Percentiles rank a stretch among this genome's conserved stretches.
phyloP scores from a whole-genome alignment of 2,888 invertebrate species.

The Branchipolynoe longqiensis region DNA sequence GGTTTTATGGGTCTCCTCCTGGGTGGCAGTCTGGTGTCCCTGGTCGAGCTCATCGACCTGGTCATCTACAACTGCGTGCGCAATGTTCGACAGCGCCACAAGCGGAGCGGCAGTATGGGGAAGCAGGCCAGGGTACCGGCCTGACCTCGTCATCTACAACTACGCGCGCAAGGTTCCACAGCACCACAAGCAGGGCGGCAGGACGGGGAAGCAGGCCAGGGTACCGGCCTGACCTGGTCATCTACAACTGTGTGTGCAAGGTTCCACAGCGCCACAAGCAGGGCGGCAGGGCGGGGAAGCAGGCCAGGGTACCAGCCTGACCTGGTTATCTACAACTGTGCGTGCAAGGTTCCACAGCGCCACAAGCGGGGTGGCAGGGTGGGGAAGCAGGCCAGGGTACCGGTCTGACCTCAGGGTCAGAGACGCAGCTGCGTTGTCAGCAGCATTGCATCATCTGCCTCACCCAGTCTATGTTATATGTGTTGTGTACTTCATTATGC shows the following conservation, averaged over 20 bases:
- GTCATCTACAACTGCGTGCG: background rate
- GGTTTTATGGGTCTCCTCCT: slow-evolving; percentile 29
- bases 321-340: background rate
- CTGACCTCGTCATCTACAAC: background rate
- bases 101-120: too few species aligned
- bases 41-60: slow-evolving; percentile 11
- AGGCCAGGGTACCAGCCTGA: too few species aligned
- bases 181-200: background rate
- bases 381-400: too few species aligned
- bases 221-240: background rate
- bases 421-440: too few species aligned
- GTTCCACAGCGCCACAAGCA: background rate
- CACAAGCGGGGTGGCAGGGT: background rate
- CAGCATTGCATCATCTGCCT: too few species aligned
- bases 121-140: too few species aligned
- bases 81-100: background rate
- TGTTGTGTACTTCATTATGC: too few species aligned
- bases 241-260: background rate
- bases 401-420: too few species aligned
- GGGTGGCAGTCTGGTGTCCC: slow-evolving; percentile 27
- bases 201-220: too few species aligned
- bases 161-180: background rate
- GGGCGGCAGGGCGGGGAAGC: too few species aligned
- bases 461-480: too few species aligned
- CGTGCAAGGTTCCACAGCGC: background rate